Evolutionary conservation across 2,113 vertebrate genomes (phyloP), one percentile per base, ranked within the genome.

Genomic region (Suricata suricatta): DNA sequence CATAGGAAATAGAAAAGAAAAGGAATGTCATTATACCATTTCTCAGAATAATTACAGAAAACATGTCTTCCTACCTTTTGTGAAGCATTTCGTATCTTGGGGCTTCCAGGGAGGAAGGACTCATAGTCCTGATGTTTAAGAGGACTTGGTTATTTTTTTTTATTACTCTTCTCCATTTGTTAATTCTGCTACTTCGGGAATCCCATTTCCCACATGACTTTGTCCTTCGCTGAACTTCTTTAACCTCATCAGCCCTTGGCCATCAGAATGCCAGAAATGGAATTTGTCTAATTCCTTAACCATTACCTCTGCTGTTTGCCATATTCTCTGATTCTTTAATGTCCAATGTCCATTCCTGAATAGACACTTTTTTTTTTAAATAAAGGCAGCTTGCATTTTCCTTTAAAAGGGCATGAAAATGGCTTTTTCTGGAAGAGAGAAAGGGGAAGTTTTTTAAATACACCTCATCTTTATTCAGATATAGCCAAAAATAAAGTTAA

Each of bases 211-310:
- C 84, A 83, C 83, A 44, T 25, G 79, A 66, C 41, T 92, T 95
- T 60, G 38, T 60, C 47, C 38, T 88, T 41, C 68, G 44, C 57
- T 69, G 57, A 96, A 64, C 60, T 92, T 60, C 63, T 88, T 88
- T 96, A 94, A 95, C 94, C 98, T 89, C 35, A 52, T 96, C 97
- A 88, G 33, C 60, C 79, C 74, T 68, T 15, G 47, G 57, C 19
- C 69, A 54, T 63, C 88, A 68, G 88, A 87, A 80, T 90, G 68
- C 44, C 97, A 92, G 94, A 93, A 90, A 96, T 81, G n/a, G 54
- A 97, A 95, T 93, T 98, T 77, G 35, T 96, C 85, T 71, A 96
- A 97, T 87, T 94, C 97, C 92, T 41, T 96, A 93, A 96, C 82
- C 93, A 52, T 91, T 50, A 82, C 38, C 77, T 93, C 72, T 82